phyloP scores from a whole-genome alignment of 2,888 invertebrate species.

The Amphiduros pacificus region DNA sequence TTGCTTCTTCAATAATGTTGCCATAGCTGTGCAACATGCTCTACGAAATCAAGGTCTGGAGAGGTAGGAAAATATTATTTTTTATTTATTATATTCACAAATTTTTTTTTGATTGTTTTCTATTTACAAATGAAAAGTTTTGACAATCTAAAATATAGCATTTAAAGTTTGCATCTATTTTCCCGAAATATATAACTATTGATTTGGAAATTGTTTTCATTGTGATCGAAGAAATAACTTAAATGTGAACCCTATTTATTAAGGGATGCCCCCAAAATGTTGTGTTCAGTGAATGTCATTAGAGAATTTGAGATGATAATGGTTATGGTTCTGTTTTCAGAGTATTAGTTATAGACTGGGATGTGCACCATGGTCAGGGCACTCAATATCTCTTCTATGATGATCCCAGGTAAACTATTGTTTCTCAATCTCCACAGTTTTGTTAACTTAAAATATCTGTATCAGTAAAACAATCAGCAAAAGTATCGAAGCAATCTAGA shows the following conservation, averaged over 20 bases:
- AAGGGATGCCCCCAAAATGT: too few relatives aligned
- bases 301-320: background rate
- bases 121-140: too few relatives aligned
- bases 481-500: too few relatives aligned
- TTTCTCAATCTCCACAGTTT: too few relatives aligned
- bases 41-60: constrained; percentile 52
- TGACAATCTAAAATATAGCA: too few relatives aligned
- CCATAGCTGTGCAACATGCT: constrained; percentile 80
- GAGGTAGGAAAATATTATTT: constrained; percentile 38
- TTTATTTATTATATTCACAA: background rate
- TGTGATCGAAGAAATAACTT: too few relatives aligned
- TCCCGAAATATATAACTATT: too few relatives aligned
- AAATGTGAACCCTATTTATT: too few relatives aligned
- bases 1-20: constrained; percentile 83
- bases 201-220: too few relatives aligned
- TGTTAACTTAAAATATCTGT: too few relatives aligned
- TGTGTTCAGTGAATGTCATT: background rate
- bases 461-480: too few relatives aligned
- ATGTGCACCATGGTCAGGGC: constrained; percentile 95
- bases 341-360: constrained; percentile 90
- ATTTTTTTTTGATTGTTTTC: background rate
- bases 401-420: constrained; percentile 70
- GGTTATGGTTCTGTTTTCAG: constrained; percentile 46
- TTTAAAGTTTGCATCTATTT: too few relatives aligned
- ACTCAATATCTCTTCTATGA: constrained; percentile 65